Evolutionary conservation across 2,888 invertebrate species (phyloP).

Genomic region (Syrista parreyssii): DNA sequence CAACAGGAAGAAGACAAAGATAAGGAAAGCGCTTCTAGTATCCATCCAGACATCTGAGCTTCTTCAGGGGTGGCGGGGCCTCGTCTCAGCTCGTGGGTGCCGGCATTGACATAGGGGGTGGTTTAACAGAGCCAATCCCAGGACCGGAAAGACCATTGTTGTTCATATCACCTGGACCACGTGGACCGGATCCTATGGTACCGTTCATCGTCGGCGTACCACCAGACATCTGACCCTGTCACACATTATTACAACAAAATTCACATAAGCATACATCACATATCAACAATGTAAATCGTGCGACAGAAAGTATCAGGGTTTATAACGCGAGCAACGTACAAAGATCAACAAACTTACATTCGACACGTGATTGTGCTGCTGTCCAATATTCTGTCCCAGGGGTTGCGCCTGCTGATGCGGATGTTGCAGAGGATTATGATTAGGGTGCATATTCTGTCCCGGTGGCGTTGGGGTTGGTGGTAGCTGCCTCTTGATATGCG

Average conservation of each 20-base stretch:
- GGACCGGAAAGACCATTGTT: slow-evolving; percentile 63
- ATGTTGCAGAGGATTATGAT: slow-evolving; percentile 52
- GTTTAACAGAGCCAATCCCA: slow-evolving; percentile 58
- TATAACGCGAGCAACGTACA: not conserved
- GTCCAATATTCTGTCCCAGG: slow-evolving; percentile 56
- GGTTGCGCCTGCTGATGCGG: slow-evolving; percentile 50
- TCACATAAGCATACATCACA: no score
- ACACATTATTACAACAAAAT: no score
- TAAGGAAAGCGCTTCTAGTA: slow-evolving; percentile 44
- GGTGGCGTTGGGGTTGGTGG: slow-evolving; percentile 61
- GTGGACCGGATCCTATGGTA: slow-evolving; percentile 45
- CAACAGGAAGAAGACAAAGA: no score
- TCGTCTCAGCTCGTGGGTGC: slow-evolving; percentile 66
- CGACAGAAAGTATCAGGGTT: no score
- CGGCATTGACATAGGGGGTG: slow-evolving; percentile 63
- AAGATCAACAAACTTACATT: slow-evolving; percentile 51
- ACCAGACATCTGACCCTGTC: slow-evolving; percentile 61
- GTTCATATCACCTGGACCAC: slow-evolving; percentile 64
- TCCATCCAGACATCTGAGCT: slow-evolving; percentile 63
- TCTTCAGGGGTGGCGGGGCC: slow-evolving; percentile 58
- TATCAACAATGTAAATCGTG: no score
- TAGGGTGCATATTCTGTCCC: slow-evolving; percentile 56
- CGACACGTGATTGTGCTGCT: slow-evolving; percentile 61
- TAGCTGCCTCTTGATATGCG: slow-evolving; percentile 81
- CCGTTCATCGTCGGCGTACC: slow-evolving; percentile 60